These are phyloP conservation scores for Fragum sueziense DNA, from an alignment of 2,888 invertebrate genomes.

Conservation along the genomic window DNA sequence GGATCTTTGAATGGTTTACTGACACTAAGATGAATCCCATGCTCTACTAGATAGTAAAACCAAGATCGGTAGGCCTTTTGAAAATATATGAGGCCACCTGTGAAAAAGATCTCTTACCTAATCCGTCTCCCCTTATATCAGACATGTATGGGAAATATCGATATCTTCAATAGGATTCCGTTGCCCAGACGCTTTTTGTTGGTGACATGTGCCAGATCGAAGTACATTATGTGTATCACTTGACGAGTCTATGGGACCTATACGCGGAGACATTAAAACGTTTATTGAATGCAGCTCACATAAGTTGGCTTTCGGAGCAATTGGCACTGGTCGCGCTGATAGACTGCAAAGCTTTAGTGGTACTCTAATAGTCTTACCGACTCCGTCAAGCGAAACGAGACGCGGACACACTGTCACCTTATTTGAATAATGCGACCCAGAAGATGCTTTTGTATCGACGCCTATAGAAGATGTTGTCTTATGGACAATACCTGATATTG, in stretches of 20 bases:
- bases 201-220: not conserved
- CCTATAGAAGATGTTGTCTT: not conserved
- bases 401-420: not conserved
- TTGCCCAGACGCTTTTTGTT: not conserved
- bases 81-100: not conserved
- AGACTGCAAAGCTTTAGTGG: not conserved
- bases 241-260: not conserved
- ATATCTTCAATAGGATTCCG: not conserved
- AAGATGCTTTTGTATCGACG: not conserved
- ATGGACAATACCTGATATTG: not conserved
- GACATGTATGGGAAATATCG: not conserved
- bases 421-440: not conserved
- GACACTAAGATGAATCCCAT: not conserved
- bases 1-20: not conserved
- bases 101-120: not conserved
- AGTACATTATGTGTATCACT: not conserved
- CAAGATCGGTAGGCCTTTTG: not conserved
- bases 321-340: slow-evolving; percentile 2
- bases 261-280: not conserved
- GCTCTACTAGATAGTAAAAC: not conserved
- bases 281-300: not conserved
- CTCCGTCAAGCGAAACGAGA: not conserved
- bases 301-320: not conserved
- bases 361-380: not conserved
- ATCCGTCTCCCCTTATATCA: not conserved